A percentile compares a stretch with the other conserved stretches of the same genome.
phyloP scores from a whole-genome alignment of 2,113 vertebrate species.

The Setophaga petechia region DNA sequence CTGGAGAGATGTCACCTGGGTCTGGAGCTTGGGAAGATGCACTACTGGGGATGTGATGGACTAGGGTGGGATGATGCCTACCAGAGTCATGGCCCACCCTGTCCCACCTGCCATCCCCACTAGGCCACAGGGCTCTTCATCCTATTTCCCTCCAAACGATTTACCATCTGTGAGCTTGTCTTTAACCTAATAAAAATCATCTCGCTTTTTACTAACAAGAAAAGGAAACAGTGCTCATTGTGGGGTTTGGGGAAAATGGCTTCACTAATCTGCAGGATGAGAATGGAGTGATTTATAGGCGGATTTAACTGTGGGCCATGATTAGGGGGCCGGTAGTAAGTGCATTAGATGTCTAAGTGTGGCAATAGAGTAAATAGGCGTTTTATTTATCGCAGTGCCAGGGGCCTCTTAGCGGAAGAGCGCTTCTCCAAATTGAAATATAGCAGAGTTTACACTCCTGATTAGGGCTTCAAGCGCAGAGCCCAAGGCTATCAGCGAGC shows the following conservation, averaged over 20 bases:
- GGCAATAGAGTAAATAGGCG: slow-evolving; percentile 98
- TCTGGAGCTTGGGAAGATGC: not conserved
- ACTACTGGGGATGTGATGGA: not conserved
- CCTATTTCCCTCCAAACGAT: slow-evolving; percentile 84
- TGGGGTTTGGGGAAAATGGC: slow-evolving; percentile 93
- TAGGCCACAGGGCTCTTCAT: slow-evolving; percentile 71
- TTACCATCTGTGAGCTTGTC: slow-evolving; percentile 91
- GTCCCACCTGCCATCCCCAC: slow-evolving; percentile 41
- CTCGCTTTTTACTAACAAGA: slow-evolving; percentile 90
- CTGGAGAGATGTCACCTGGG: rapidly evolving
- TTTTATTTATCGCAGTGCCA: slow-evolving; percentile 99
- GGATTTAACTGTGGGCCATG: slow-evolving; percentile 92
- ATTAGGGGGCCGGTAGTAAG: slow-evolving; percentile 92
- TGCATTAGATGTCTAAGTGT: slow-evolving; percentile 91
- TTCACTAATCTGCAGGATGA: slow-evolving; percentile 93
- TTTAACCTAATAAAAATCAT: slow-evolving; percentile 90
- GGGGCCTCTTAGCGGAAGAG: slow-evolving; percentile 99
- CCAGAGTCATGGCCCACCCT: not conserved
- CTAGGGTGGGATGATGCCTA: not conserved
- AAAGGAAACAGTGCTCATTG: slow-evolving; percentile 93
- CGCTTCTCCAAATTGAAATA: slow-evolving; percentile 99
- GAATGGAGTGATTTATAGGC: slow-evolving; percentile 93
- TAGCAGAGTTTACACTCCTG: slow-evolving; percentile 99
- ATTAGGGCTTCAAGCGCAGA: slow-evolving; percentile 93
- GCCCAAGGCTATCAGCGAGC: slow-evolving; percentile 94